These are phyloP conservation scores for Hyalella azteca DNA, from an alignment of 2,888 invertebrate species.

Conservation along the genomic window DNA sequence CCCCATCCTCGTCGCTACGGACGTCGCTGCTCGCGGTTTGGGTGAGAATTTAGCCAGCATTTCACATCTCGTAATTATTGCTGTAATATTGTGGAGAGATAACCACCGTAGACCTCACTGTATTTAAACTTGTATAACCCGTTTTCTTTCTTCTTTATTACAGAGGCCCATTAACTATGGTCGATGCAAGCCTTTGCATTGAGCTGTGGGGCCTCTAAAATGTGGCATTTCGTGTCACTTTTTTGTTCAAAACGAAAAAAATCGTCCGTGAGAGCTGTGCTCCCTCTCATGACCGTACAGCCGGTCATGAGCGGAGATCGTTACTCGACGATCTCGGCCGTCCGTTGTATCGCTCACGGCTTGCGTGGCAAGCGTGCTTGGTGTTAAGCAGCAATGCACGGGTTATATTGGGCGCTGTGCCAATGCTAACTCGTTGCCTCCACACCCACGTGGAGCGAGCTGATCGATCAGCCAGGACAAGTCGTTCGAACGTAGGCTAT, in stretches of 20 bases:
- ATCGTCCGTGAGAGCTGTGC: neutral
- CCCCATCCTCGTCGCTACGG: conserved; percentile 90
- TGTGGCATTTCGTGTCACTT: conserved; percentile 19
- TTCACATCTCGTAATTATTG: neutral
- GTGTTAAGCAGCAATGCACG: neutral
- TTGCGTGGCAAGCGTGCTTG: neutral
- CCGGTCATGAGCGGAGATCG: conserved; percentile 31
- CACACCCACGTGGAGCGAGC: conserved; percentile 3
- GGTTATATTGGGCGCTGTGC: conserved; percentile 8
- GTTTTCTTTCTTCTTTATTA: conserved; percentile 21
- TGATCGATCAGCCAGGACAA: conserved; percentile 29
- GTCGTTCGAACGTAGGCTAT: conserved; percentile 25
- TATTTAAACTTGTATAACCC: conserved; percentile 1
- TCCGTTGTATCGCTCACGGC: neutral
- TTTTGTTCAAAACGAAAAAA: neutral
- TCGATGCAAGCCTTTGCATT: conserved; percentile 33
- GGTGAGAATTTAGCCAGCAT: conserved; percentile 69
- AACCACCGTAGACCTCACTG: conserved; percentile 14
- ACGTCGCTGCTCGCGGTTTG: conserved; percentile 90
- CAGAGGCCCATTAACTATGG: conserved; percentile 36
- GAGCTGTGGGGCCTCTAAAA: conserved; percentile 33
- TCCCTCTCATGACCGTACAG: conserved; percentile 10
- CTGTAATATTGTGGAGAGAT: conserved; percentile 12
- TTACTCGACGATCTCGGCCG: conserved; percentile 4
- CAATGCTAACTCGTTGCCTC: conserved; percentile 29